Conservation (phyloP, 1,140 invertebrate species). For the Lethrus apterus region DNA sequence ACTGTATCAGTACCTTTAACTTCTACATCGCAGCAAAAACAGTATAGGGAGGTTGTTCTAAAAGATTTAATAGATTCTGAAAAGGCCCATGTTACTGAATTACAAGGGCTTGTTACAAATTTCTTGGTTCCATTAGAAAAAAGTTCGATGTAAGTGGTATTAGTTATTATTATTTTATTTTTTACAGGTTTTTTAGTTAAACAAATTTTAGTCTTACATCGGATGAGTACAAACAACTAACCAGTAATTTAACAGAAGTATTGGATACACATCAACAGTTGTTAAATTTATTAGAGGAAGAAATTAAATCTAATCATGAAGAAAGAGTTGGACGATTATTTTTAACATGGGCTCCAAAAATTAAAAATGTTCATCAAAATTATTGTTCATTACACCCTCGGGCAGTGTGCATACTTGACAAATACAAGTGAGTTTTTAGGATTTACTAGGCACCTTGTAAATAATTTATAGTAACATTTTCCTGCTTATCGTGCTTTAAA, state of each 20-base stretch:
- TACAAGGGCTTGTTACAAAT: constrained; percentile 75
- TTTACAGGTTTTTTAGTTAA: background rate
- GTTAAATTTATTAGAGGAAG: constrained; percentile 67
- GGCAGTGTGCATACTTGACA: constrained; percentile 85
- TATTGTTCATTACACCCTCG: constrained; percentile 89
- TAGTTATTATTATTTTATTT: background rate
- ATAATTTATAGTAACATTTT: background rate
- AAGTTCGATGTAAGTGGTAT: constrained; percentile 73
- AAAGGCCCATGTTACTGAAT: constrained; percentile 77
- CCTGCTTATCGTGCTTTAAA: too few species aligned
- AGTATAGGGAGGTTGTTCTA: constrained; percentile 57
- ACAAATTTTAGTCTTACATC: constrained; percentile 64
- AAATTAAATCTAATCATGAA: constrained; percentile 58
- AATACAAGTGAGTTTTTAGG: constrained; percentile 65
- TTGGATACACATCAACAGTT: constrained; percentile 75
- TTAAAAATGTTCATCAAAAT: constrained; percentile 77
- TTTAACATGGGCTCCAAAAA: constrained; percentile 72
- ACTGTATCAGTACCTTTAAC: constrained; percentile 26
- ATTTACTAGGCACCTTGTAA: background rate
- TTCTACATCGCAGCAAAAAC: constrained; percentile 28
- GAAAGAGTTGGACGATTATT: constrained; percentile 89
- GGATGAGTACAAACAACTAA: constrained; percentile 78
- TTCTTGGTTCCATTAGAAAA: constrained; percentile 79
- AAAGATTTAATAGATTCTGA: constrained; percentile 92
- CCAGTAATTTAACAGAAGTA: constrained; percentile 83